Evolutionary conservation across 1,140 invertebrate genomes (phyloP).

Genomic region (Tetramorium alpestre): DNA sequence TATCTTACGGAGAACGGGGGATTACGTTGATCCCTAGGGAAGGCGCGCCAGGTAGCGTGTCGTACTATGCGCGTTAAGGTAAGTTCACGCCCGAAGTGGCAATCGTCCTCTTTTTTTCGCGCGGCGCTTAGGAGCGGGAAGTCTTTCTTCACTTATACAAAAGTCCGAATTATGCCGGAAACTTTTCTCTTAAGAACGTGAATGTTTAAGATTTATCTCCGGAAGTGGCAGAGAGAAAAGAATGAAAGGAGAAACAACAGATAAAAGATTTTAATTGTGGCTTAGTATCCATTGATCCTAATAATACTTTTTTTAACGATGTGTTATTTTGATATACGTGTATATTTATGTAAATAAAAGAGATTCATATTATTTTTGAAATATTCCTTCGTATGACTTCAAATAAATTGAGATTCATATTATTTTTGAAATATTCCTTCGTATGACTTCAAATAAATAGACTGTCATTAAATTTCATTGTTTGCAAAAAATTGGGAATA

Average conservation of each 20-base stretch:
- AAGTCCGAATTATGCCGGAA: background rate
- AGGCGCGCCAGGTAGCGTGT: conserved; percentile 22
- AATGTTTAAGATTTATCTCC: conserved; percentile 12
- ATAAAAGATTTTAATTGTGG: background rate
- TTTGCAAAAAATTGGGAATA: background rate
- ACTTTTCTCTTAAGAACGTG: background rate
- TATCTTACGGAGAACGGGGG: conserved; percentile 59
- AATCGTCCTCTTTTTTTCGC: conserved; percentile 23
- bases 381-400: background rate
- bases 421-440: background rate
- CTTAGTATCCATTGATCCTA: background rate
- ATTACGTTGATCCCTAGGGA: conserved; percentile 36
- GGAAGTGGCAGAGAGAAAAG: background rate
- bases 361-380: background rate
- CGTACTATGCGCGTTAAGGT: conserved; percentile 1
- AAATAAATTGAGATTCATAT: background rate
- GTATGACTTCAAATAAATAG: background rate
- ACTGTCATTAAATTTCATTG: background rate
- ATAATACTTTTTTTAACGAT: background rate
- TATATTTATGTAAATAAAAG: background rate
- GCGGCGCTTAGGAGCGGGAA: background rate
- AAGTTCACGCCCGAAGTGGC: conserved; percentile 25
- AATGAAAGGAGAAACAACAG: background rate
- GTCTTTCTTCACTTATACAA: background rate
- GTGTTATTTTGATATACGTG: background rate